A percentile compares a stretch with the other conserved stretches of the same genome.
Conservation (phyloP, 2,888 invertebrate species). For the Merodon equestris region DNA sequence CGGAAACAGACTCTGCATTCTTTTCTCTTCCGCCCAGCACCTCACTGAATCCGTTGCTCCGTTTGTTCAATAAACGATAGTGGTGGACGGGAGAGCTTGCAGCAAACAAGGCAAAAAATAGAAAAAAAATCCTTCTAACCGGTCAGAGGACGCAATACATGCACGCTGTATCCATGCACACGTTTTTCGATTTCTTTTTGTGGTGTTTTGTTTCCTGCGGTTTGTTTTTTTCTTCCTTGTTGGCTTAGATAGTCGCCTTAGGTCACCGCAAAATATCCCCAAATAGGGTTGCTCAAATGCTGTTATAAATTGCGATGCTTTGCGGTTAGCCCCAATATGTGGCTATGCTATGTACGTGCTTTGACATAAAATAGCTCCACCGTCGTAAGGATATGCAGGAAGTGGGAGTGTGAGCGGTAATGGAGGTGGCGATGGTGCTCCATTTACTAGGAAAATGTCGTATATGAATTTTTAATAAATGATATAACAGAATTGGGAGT, state of each 20-base stretch:
- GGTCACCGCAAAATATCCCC: conserved; percentile 26
- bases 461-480: conserved; percentile 50
- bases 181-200: too few relatives aligned
- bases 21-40: too few relatives aligned
- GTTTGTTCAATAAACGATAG: too few relatives aligned
- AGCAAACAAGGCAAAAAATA: conserved; percentile 17
- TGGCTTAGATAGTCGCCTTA: conserved; percentile 16
- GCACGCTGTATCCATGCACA: not conserved
- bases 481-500: conserved; percentile 33
- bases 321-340: conserved; percentile 55
- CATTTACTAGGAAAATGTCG: conserved; percentile 12
- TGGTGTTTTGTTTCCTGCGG: too few relatives aligned
- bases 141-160: conserved; percentile 1
- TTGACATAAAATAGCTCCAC: conserved; percentile 37
- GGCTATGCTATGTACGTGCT: conserved; percentile 53
- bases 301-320: conserved; percentile 40
- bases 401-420: too few relatives aligned
- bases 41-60: too few relatives aligned
- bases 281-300: conserved; percentile 25
- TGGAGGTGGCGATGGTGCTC: not conserved
- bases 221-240: too few relatives aligned
- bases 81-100: too few relatives aligned
- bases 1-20: too few relatives aligned
- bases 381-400: too few relatives aligned
- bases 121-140: not conserved